Evolutionary conservation across 2,797 vertebrate species (phyloP).

Genomic region (Mormyrops boulengeri): DNA sequence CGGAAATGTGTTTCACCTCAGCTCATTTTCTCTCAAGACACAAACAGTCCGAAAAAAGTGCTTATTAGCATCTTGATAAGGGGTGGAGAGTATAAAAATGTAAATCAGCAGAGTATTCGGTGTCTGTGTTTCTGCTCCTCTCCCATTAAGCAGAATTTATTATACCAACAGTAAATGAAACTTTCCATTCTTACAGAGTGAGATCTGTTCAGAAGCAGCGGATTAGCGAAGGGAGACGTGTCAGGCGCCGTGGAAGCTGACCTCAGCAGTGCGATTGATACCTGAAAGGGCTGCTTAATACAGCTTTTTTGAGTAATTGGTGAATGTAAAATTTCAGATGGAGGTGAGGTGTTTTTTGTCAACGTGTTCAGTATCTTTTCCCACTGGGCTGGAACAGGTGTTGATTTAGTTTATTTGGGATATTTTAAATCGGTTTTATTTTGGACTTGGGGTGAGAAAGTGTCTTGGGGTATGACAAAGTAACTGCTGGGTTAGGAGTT

Average conservation of each 20-base stretch:
- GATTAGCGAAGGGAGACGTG: background rate
- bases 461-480: background rate
- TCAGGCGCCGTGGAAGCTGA: background rate
- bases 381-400: background rate
- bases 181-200: background rate
- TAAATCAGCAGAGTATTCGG: background rate
- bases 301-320: background rate
- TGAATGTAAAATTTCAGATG: background rate
- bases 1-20: background rate
- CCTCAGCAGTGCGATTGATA: background rate
- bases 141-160: background rate
- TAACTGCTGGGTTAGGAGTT: background rate
- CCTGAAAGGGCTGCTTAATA: background rate
- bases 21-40: background rate
- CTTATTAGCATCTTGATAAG: slow-evolving; percentile 5
- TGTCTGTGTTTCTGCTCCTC: background rate
- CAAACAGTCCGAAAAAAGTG: background rate
- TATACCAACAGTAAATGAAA: background rate
- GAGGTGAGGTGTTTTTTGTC: background rate
- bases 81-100: background rate
- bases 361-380: background rate
- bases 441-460: background rate
- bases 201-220: background rate
- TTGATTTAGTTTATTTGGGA: background rate
- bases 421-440: background rate